These are phyloP conservation scores for Lanius ludovicianus DNA, from an alignment of 2,113 vertebrate genomes.

Conservation along the genomic window DNA sequence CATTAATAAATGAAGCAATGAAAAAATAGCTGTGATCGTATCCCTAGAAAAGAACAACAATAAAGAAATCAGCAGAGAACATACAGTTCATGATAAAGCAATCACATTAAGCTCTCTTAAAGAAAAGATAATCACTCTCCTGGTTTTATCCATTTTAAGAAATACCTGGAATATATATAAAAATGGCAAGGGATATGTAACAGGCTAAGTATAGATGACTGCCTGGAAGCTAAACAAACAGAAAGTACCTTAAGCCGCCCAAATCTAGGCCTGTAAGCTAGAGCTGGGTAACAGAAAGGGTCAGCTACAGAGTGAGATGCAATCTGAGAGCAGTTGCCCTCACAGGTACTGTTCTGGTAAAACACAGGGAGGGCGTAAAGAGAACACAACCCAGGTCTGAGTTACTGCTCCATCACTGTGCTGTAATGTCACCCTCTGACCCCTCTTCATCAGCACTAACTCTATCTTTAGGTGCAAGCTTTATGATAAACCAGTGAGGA, in stretches of 20 bases:
- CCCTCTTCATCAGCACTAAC: background rate
- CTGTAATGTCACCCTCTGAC: background rate
- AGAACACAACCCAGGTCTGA: background rate
- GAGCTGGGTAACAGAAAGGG: background rate
- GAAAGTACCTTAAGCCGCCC: background rate
- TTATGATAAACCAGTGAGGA: background rate
- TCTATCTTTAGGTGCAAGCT: background rate
- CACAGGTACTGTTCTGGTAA: background rate
- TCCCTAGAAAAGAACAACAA: constrained; percentile 75
- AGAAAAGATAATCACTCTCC: background rate
- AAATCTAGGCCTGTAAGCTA: background rate
- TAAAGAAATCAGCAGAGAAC: background rate
- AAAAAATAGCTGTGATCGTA: constrained; percentile 98
- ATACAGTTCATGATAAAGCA: background rate
- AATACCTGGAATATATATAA: background rate
- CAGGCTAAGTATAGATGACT: background rate
- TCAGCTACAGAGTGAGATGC: background rate
- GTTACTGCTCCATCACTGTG: background rate
- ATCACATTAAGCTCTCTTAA: background rate
- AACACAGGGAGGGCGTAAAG: background rate
- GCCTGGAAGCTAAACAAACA: background rate
- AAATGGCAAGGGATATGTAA: background rate
- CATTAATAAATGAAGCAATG: constrained; percentile 88
- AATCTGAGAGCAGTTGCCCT: background rate
- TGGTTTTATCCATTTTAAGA: background rate